Conservation (phyloP, 2,888 invertebrate genomes). For the Allolobophora icterica region DNA sequence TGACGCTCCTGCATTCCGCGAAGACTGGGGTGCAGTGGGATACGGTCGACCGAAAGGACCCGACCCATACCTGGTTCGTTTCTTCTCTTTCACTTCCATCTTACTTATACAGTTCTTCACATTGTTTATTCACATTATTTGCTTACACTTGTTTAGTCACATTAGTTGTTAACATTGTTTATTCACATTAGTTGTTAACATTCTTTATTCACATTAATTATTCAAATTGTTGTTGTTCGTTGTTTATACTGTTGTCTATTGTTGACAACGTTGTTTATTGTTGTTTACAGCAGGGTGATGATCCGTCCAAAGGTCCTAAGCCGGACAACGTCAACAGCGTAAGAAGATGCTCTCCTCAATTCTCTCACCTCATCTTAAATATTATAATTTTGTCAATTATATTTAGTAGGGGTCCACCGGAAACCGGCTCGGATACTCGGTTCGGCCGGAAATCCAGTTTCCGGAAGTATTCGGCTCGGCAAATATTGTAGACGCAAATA, state of each 20-base stretch:
- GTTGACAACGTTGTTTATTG: background rate
- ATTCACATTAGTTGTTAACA: no score
- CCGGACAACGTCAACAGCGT: background rate
- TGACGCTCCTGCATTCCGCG: background rate
- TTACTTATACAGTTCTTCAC: background rate
- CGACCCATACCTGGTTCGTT: conserved; percentile 42
- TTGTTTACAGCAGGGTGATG: conserved; percentile 35
- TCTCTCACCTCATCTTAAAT: no score
- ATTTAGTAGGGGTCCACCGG: no score
- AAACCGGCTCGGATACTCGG: no score
- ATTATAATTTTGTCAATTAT: no score
- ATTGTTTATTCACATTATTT: no score
- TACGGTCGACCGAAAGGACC: conserved; percentile 48
- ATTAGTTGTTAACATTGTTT: no score
- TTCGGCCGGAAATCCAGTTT: no score
- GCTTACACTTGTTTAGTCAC: no score
- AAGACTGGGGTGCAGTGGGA: conserved; percentile 23
- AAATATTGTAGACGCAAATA: no score
- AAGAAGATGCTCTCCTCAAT: background rate
- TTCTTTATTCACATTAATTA: no score
- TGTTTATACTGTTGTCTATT: background rate
- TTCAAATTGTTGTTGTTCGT: background rate
- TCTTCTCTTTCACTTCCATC: background rate
- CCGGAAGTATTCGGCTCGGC: no score
- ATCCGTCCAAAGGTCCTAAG: background rate